Base-by-base conservation (phyloP, 2,888 invertebrate species). In the Yponomeuta plumbellus region DNA sequence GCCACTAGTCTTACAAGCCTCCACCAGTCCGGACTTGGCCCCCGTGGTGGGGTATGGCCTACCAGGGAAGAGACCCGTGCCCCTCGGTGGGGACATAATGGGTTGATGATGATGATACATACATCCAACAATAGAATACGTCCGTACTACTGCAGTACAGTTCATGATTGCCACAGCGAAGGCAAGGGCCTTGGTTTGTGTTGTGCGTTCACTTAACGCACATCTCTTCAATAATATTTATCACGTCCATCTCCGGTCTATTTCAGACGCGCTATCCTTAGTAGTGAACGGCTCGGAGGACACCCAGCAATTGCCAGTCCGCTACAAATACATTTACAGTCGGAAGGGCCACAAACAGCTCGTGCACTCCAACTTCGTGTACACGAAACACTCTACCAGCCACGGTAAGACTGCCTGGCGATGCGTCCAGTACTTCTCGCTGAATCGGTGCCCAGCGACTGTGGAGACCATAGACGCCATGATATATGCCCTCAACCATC, bases 341-440 rank as follows among this genome's bases (percentile, higher is more conserved):
- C 85, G 92, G 67, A 92, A 92, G 73, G 92, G 92, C 5, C 92
- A 92, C 75, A 92, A 91, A 78, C 92, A 92, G 71, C 78, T 92
- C 71, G 91, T 92, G 62, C 88, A 91, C 77, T 87, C 86, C 85
- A 91, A 91, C 75, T 92, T 91, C 77, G 91, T 92, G 44, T 92
- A 91, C 72, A 92, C 92, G 10, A 92, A 92, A 77, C 92, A 92
- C 77, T 92, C 92, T 0, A 92, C 92, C 0, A 90, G 89, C 0
- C 90, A 92, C 65, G 92, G 92, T 1, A 92, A 92, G 71, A 92
- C 92, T 0, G 91, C 91, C 0, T 92, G 92, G 92, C 74, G 92
- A 57, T 92, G 92, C 74, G 92, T 92, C 11, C 92, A 92, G 70
- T 92, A 92, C 72, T 92, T 92, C 74, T 91, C 92, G 0, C 74